A percentile compares a stretch with the other conserved stretches of the same genome.
Conservation (phyloP, 2,888 invertebrate genomes). For the Macaria notata region DNA sequence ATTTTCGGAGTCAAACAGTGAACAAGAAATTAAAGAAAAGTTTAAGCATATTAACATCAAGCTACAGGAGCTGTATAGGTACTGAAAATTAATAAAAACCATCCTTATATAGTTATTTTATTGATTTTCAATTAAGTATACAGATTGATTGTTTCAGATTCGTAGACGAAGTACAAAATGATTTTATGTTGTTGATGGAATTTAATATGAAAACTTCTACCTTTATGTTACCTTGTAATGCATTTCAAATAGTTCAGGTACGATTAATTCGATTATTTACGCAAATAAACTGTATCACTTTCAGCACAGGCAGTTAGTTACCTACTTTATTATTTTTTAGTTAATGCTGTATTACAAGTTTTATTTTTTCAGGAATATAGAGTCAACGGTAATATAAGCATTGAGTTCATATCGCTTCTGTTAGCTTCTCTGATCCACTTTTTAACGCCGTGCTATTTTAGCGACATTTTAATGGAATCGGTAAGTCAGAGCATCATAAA, state of each 20-base stretch:
- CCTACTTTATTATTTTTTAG: no score
- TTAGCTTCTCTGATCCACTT: slow-evolving; percentile 48
- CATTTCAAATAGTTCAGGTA: slow-evolving; percentile 59
- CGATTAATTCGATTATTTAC: background rate
- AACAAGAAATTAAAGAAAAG: slow-evolving; percentile 40
- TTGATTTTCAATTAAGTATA: no score
- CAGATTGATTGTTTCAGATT: slow-evolving; percentile 44
- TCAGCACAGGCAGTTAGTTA: no score
- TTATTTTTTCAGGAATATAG: slow-evolving; percentile 43
- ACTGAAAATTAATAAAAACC: background rate
- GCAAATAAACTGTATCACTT: no score
- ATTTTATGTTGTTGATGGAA: slow-evolving; percentile 55
- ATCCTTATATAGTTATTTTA: no score
- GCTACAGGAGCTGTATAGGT: slow-evolving; percentile 57
- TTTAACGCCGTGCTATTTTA: slow-evolving; percentile 62
- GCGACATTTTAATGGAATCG: slow-evolving; percentile 62
- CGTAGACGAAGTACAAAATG: slow-evolving; percentile 40
- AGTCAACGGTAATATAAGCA: slow-evolving; percentile 38
- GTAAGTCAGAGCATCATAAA: slow-evolving; percentile 35
- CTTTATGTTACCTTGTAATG: slow-evolving; percentile 55
- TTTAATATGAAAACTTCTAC: slow-evolving; percentile 61
- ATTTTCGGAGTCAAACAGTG: slow-evolving; percentile 37
- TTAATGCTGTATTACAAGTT: no score
- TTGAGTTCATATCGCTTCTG: slow-evolving; percentile 57
- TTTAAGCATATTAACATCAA: slow-evolving; percentile 53